Percentiles rank a stretch among this genome's conserved stretches.
Conservation (phyloP, 2,797 vertebrate genomes). For the Sebastes itinus region DNA sequence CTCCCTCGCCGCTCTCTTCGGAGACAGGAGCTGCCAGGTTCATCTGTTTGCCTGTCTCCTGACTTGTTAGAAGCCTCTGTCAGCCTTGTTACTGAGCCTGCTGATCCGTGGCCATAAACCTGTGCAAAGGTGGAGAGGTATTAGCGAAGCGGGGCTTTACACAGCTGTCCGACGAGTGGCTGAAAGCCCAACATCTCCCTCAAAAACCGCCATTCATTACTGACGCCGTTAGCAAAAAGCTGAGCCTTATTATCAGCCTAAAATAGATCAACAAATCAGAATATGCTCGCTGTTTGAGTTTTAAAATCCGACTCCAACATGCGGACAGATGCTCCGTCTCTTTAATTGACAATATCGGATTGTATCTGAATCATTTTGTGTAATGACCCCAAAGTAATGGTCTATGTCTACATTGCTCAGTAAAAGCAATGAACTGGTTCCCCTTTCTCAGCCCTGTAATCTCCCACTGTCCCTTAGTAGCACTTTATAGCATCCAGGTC, state of each 20-base stretch:
- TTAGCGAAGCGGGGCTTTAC: conserved; percentile 61
- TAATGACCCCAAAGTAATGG: conserved; percentile 61
- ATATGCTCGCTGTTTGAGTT: background rate
- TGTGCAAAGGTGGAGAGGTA: conserved; percentile 65
- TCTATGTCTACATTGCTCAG: conserved; percentile 45
- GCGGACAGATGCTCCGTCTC: background rate
- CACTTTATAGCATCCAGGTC: conserved; percentile 56
- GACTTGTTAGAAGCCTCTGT: conserved; percentile 68
- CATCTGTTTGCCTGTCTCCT: conserved; percentile 54
- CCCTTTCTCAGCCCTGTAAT: conserved; percentile 32
- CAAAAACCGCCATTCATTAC: conserved; percentile 23
- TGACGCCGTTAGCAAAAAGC: background rate
- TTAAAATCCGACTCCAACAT: background rate
- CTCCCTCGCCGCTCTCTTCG: conserved; percentile 11
- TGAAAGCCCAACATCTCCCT: conserved; percentile 48
- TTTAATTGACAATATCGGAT: conserved; percentile 46
- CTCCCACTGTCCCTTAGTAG: conserved; percentile 39
- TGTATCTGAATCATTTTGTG: conserved; percentile 53
- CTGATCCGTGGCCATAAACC: conserved; percentile 74
- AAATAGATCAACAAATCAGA: conserved; percentile 15
- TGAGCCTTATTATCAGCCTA: background rate
- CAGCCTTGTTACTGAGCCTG: conserved; percentile 69
- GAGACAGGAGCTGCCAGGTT: conserved; percentile 63
- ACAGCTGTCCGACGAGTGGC: conserved; percentile 68
- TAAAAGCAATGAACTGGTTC: conserved; percentile 63